These are phyloP conservation scores for Pyrochroa serraticornis DNA, from an alignment of 2,888 invertebrate genomes.

Conservation along the genomic window DNA sequence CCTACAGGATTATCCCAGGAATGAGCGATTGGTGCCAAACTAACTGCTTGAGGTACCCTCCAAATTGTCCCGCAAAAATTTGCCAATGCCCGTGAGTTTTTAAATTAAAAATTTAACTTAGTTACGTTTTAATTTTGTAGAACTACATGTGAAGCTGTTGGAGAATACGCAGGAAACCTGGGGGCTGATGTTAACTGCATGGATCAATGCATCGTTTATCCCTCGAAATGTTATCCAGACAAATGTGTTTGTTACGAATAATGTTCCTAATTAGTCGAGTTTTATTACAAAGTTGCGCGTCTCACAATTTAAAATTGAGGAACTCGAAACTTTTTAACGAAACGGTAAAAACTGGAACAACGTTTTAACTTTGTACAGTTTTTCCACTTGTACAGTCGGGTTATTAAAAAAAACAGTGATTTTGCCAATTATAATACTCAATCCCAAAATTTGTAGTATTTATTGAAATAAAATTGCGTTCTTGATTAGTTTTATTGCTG, in stretches of 20 bases:
- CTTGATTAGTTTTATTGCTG: no score
- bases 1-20: constrained; percentile 73
- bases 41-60: constrained; percentile 86
- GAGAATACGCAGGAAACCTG: constrained; percentile 69
- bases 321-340: no score
- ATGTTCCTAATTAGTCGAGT: constrained; percentile 1
- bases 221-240: constrained; percentile 67
- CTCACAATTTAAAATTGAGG: no score
- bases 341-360: no score
- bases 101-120: neutral
- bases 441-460: neutral
- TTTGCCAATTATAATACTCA: neutral
- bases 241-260: constrained; percentile 47
- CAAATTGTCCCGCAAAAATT: constrained; percentile 77
- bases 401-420: neutral
- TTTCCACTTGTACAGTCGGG: no score
- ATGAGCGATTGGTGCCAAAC: constrained; percentile 84
- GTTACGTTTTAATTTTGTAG: constrained; percentile 57
- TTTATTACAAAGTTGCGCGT: neutral
- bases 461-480: neutral
- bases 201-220: constrained; percentile 83
- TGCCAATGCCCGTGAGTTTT: constrained; percentile 83
- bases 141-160: constrained; percentile 80
- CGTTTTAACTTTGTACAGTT: no score
- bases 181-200: constrained; percentile 86